Percentiles rank a stretch among this genome's conserved stretches.
These are phyloP conservation scores for Drosophila paramelanica DNA, from an alignment of 2,888 invertebrate species.

Conservation along the genomic window DNA sequence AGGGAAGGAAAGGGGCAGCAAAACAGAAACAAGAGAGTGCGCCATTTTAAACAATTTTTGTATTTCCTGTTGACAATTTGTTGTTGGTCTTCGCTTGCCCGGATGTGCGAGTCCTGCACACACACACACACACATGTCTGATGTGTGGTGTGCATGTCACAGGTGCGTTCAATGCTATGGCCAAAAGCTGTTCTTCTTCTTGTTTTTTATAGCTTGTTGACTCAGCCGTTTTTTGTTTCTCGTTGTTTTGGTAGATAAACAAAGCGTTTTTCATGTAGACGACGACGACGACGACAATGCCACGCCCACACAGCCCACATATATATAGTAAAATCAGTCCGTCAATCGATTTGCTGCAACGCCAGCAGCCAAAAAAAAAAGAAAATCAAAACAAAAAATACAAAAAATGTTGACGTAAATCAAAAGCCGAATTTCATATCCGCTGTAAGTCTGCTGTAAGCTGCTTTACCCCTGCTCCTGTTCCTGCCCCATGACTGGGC, in stretches of 20 bases:
- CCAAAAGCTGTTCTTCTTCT: constrained; percentile 33
- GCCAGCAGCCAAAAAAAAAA: constrained; percentile 44
- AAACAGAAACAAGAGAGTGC: constrained; percentile 22
- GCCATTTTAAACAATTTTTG: constrained; percentile 60
- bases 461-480: constrained; percentile 54
- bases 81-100: constrained; percentile 61
- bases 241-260: constrained; percentile 76
- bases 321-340: constrained; percentile 42
- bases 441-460: constrained; percentile 81
- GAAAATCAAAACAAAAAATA: constrained; percentile 29
- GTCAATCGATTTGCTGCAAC: constrained; percentile 75
- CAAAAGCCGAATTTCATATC: constrained; percentile 80
- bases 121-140: constrained; percentile 35
- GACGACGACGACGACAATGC: constrained; percentile 20
- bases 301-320: constrained; percentile 43
- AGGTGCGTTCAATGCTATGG: constrained; percentile 70
- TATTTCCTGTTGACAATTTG: constrained; percentile 74
- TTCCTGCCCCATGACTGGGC: no score
- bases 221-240: constrained; percentile 44
- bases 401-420: constrained; percentile 71
- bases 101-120: constrained; percentile 63
- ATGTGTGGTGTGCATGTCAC: constrained; percentile 61
- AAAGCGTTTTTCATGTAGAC: constrained; percentile 67
- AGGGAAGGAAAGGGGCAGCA: constrained; percentile 1
- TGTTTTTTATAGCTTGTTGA: constrained; percentile 59